A percentile compares a stretch with the other conserved stretches of the same genome.
phyloP scores from a whole-genome alignment of 2,888 invertebrate species.

The Dryocosmus kuriphilus region DNA sequence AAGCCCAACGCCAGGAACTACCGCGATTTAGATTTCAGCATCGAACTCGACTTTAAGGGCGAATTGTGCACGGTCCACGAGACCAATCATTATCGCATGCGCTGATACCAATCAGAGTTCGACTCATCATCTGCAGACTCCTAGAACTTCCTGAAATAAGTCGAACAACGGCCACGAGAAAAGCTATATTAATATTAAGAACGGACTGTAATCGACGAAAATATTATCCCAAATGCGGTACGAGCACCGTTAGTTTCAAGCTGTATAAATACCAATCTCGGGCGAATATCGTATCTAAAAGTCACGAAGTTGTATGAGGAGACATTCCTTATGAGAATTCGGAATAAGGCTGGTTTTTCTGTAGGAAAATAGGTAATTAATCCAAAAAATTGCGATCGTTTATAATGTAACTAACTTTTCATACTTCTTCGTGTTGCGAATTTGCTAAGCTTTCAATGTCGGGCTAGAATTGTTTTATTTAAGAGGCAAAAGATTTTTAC shows the following conservation, averaged over 20 bases:
- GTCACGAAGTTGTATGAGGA: neutral
- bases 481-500: neutral
- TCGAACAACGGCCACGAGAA: constrained; percentile 2
- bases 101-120: constrained; percentile 80
- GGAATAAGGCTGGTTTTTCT: neutral
- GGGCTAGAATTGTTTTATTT: neutral
- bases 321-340: neutral
- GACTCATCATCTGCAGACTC: constrained; percentile 9
- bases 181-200: constrained; percentile 34
- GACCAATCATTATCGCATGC: constrained; percentile 93
- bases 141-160: constrained; percentile 15
- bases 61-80: constrained; percentile 91
- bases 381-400: neutral
- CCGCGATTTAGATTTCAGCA: constrained; percentile 97
- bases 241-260: constrained; percentile 15
- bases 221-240: constrained; percentile 32
- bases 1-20: constrained; percentile 97
- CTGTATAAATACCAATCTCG: constrained; percentile 16
- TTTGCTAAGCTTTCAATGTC: constrained; percentile 8
- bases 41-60: constrained; percentile 95
- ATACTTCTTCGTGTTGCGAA: neutral
- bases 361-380: neutral
- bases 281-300: neutral
- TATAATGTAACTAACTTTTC: neutral
- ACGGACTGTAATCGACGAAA: constrained; percentile 38